phyloP scores from a whole-genome alignment of 1,140 invertebrate species.

The Dreissena polymorpha region DNA sequence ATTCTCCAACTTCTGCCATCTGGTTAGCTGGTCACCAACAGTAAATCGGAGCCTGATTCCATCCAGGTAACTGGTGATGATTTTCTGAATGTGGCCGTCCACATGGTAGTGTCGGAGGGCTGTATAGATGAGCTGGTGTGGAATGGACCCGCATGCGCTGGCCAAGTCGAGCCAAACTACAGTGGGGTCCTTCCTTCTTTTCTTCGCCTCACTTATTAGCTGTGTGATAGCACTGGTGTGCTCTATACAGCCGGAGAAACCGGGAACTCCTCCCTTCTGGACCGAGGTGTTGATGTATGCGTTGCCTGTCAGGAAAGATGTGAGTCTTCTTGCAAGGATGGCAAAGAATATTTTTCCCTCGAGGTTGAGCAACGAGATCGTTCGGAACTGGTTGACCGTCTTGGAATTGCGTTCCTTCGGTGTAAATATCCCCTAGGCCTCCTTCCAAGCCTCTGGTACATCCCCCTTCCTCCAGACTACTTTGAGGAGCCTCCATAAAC shows the following conservation, averaged over 20 bases:
- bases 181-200: conserved; percentile 30
- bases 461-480: conserved; percentile 35
- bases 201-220: conserved; percentile 41
- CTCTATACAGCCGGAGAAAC: conserved; percentile 35
- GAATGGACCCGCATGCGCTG: conserved; percentile 57
- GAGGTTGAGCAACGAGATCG: conserved; percentile 16
- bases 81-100: conserved; percentile 28
- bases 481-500: conserved; percentile 35
- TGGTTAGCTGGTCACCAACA: conserved; percentile 23
- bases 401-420: conserved; percentile 7
- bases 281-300: conserved; percentile 35
- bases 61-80: conserved; percentile 27
- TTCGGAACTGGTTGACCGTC: conserved; percentile 18
- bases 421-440: neutral
- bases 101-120: conserved; percentile 46
- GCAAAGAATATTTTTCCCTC: conserved; percentile 29
- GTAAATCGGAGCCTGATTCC: conserved; percentile 29
- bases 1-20: conserved; percentile 41
- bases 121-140: conserved; percentile 48
- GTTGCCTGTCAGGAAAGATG: conserved; percentile 25
- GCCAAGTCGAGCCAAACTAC: conserved; percentile 60
- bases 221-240: conserved; percentile 32
- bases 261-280: conserved; percentile 36
- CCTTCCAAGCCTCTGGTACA: neutral
- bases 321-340: conserved; percentile 30